Evolutionary conservation across 2,113 vertebrate species (phyloP).

Genomic region (Syngnathus floridae): DNA sequence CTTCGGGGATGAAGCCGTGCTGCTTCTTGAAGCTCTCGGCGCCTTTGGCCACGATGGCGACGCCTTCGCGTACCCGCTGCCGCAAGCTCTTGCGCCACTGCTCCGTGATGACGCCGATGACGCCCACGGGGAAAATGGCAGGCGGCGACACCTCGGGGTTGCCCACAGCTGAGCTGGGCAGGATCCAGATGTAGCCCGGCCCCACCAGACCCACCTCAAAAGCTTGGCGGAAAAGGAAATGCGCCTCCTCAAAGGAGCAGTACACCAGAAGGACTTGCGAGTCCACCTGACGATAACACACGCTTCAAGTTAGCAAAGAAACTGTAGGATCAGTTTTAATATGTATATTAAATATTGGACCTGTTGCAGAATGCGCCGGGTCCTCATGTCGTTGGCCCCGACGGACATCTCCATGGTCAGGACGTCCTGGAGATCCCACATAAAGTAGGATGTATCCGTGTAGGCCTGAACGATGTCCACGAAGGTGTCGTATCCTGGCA

Average conservation of each 20-base stretch:
- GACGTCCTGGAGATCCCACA: constrained; percentile 89
- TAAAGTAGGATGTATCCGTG: constrained; percentile 86
- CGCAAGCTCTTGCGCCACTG: constrained; percentile 90
- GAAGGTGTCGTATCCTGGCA: constrained; percentile 88
- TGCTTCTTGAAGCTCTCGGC: constrained; percentile 81
- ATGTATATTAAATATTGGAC: constrained; percentile 44
- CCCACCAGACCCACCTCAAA: constrained; percentile 84
- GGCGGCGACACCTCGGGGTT: constrained; percentile 83
- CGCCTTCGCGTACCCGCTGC: constrained; percentile 89
- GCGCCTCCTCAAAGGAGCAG: constrained; percentile 88
- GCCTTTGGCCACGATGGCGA: constrained; percentile 87
- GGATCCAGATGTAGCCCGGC: constrained; percentile 90
- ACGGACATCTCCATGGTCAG: constrained; percentile 89
- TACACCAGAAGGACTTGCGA: constrained; percentile 88
- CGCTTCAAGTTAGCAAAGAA: no score
- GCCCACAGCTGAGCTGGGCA: constrained; percentile 84
- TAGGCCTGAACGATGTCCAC: constrained; percentile 83
- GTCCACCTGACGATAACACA: constrained; percentile 66
- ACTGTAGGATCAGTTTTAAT: background rate
- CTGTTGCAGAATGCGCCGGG: constrained; percentile 83
- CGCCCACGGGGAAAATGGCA: constrained; percentile 81
- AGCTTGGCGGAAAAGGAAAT: constrained; percentile 83
- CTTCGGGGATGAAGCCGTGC: constrained; percentile 77
- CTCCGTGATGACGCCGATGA: constrained; percentile 90
- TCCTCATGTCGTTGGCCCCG: constrained; percentile 71